These are phyloP conservation scores for Glaucomys volans DNA, from an alignment of 2,113 vertebrate species.

Conservation along the genomic window DNA sequence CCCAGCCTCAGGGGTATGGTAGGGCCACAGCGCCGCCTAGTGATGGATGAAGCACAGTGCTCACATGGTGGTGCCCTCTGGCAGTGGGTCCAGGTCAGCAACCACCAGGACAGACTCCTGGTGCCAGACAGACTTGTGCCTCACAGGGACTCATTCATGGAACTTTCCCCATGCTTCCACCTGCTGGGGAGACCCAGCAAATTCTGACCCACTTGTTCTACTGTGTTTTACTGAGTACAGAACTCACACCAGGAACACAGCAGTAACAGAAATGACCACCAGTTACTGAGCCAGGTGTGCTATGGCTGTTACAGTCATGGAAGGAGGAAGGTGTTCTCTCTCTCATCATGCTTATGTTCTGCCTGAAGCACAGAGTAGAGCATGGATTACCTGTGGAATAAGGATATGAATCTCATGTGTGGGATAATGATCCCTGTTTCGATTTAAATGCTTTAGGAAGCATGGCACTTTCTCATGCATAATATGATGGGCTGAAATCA, in stretches of 20 bases:
- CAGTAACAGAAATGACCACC: neutral
- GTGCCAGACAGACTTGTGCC: neutral
- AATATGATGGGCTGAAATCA: neutral
- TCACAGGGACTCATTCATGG: no score
- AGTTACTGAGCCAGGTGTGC: neutral
- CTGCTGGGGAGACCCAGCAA: neutral
- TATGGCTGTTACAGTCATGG: neutral
- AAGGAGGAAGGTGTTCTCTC: neutral
- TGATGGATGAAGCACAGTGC: neutral
- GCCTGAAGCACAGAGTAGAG: neutral
- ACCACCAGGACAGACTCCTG: rapidly evolving
- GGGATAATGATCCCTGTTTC: no score
- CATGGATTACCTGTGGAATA: neutral
- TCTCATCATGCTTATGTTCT: neutral
- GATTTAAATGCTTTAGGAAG: neutral
- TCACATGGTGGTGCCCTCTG: neutral
- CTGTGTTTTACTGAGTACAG: neutral
- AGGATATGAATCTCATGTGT: neutral
- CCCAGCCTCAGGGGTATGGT: rapidly evolving
- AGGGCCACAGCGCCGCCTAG: neutral
- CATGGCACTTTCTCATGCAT: neutral
- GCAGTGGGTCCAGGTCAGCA: neutral
- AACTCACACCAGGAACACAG: neutral
- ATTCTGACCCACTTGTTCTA: neutral
- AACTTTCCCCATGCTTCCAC: neutral